phyloP scores from a whole-genome alignment of 2,888 invertebrate species.

The Acrobasis repandana region DNA sequence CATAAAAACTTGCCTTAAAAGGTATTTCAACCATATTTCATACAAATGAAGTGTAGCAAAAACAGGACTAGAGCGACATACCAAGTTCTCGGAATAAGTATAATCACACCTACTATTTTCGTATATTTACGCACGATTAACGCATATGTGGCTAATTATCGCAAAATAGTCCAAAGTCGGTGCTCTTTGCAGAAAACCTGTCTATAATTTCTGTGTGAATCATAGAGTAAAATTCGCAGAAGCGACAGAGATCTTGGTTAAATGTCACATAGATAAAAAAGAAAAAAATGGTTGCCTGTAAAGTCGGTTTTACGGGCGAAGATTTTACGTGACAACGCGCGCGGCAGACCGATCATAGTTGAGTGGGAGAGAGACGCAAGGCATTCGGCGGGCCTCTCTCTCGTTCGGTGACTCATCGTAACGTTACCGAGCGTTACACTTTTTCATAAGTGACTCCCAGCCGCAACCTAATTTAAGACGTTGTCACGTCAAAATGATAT shows the following conservation, averaged over 20 bases:
- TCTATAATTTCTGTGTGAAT: constrained; percentile 45
- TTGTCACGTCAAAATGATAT: too few species aligned
- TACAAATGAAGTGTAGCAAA: constrained; percentile 11
- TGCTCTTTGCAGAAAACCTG: constrained; percentile 47
- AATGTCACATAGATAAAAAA: constrained; percentile 13
- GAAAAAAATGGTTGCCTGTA: too few species aligned
- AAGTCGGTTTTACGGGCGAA: too few species aligned
- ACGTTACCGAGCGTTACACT: too few species aligned
- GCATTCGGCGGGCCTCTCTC: too few species aligned
- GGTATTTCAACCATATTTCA: constrained; percentile 19
- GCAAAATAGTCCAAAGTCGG: constrained; percentile 50
- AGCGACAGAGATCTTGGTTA: constrained; percentile 23
- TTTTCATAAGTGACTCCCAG: too few species aligned
- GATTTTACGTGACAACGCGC: too few species aligned
- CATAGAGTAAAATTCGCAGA: constrained; percentile 26
- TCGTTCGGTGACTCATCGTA: too few species aligned
- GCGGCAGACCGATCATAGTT: too few species aligned
- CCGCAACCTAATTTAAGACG: too few species aligned
- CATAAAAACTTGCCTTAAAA: constrained; percentile 15
- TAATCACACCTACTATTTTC: constrained; percentile 16
- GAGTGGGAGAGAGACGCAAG: too few species aligned
- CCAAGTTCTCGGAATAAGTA: constrained; percentile 13
- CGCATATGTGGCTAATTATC: constrained; percentile 29
- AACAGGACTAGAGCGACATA: constrained; percentile 11
- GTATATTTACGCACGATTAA: constrained; percentile 18